Conservation (phyloP, 2,113 vertebrate species). For the Sphyrna mokarran region DNA sequence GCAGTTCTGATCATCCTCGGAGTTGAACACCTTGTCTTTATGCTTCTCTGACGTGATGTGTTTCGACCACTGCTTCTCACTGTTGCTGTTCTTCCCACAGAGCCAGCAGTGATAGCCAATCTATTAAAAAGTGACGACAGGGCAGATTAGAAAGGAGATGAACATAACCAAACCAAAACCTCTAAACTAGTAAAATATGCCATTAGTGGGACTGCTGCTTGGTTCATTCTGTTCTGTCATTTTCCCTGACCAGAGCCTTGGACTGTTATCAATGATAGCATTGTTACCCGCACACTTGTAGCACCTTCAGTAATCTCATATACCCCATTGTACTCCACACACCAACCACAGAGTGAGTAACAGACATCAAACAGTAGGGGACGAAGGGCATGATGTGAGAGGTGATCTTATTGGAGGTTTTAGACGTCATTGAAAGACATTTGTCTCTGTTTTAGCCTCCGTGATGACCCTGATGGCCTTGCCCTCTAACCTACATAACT, state of each 20-base stretch:
- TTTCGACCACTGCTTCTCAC: slow-evolving; percentile 92
- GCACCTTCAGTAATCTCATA: background rate
- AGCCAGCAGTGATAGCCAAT: slow-evolving; percentile 82
- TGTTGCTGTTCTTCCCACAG: slow-evolving; percentile 89
- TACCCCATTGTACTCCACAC: background rate
- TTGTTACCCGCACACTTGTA: background rate
- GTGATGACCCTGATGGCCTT: background rate
- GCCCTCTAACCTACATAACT: too few relatives aligned
- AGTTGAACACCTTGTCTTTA: slow-evolving; percentile 88
- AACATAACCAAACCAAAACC: background rate
- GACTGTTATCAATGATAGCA: background rate
- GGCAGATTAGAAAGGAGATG: background rate
- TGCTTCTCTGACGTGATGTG: slow-evolving; percentile 90
- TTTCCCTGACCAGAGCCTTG: background rate
- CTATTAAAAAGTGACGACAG: slow-evolving; percentile 46
- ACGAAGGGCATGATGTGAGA: background rate
- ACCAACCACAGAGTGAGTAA: background rate
- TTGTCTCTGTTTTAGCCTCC: background rate
- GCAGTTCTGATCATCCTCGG: slow-evolving; percentile 74
- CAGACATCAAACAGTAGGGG: background rate
- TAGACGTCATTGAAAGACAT: background rate
- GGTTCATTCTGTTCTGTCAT: background rate
- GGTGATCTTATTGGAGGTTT: background rate
- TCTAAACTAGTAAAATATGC: background rate
- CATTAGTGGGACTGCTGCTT: background rate